Percentiles rank a stretch among this genome's conserved stretches.
phyloP scores from a whole-genome alignment of 1,140 invertebrate species.

The Drosophila melanica region DNA sequence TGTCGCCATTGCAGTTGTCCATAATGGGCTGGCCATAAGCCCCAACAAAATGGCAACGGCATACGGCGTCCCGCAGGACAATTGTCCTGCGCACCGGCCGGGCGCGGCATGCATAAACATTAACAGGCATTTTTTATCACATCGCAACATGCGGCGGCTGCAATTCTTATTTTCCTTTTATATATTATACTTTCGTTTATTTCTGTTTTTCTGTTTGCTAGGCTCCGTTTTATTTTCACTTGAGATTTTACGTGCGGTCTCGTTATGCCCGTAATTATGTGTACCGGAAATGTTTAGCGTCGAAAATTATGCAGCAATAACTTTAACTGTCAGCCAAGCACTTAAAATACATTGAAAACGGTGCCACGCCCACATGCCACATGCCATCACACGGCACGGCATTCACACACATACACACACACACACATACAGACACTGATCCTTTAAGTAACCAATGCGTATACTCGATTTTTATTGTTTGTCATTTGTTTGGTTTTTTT shows the following conservation, averaged over 20 bases:
- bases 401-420: neutral
- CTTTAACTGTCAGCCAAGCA: conserved; percentile 52
- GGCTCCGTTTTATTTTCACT: conserved; percentile 38
- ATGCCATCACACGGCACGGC: conserved; percentile 16
- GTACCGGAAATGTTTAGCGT: conserved; percentile 61
- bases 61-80: conserved; percentile 57
- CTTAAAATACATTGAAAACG: conserved; percentile 62
- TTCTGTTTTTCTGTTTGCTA: conserved; percentile 37
- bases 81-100: conserved; percentile 51
- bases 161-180: conserved; percentile 18
- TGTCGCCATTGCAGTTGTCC: conserved; percentile 77
- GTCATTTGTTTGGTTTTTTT: conserved; percentile 59
- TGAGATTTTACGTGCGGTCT: conserved; percentile 34
- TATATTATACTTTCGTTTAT: conserved; percentile 18
- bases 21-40: conserved; percentile 74
- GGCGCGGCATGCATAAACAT: conserved; percentile 54
- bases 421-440: conserved; percentile 36
- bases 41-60: conserved; percentile 32
- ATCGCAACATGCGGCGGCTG: conserved; percentile 24
- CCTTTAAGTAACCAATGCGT: conserved; percentile 75
- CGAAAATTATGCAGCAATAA: conserved; percentile 68
- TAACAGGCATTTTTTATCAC: conserved; percentile 70
- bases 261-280: conserved; percentile 58
- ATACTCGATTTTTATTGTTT: conserved; percentile 80
- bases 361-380: conserved; percentile 24